Percentiles rank a stretch among this genome's conserved stretches.
Evolutionary conservation across 2,113 vertebrate genomes (phyloP).

Genomic region (Pituophis catenifer): DNA sequence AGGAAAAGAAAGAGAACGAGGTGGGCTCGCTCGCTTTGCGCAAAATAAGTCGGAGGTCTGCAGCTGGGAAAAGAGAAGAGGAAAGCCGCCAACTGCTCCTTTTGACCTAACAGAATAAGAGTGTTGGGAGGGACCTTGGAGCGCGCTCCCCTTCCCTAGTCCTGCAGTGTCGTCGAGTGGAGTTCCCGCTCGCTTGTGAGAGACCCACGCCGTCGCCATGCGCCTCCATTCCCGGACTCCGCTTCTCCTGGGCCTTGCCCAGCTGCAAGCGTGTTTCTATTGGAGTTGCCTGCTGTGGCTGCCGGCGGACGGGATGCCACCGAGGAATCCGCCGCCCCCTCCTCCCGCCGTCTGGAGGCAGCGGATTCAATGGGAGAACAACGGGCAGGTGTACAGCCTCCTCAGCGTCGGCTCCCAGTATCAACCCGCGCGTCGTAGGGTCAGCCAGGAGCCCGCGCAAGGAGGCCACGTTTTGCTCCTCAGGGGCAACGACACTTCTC

Average conservation of each 20-base stretch:
- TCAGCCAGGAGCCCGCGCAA: conserved; percentile 56
- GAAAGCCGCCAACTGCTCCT: background rate
- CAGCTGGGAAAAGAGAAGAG: background rate
- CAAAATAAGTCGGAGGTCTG: background rate
- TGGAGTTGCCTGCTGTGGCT: conserved; percentile 67
- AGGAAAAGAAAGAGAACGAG: background rate
- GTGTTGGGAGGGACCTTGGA: background rate
- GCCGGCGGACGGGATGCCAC: conserved; percentile 62
- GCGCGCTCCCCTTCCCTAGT: too few relatives aligned
- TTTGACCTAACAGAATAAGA: background rate
- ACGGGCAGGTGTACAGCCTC: conserved; percentile 87
- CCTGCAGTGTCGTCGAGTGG: background rate
- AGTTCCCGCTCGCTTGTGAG: background rate
- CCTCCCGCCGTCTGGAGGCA: conserved; percentile 71
- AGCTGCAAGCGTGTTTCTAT: conserved; percentile 63
- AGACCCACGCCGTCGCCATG: conserved; percentile 34
- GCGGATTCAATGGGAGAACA: conserved; percentile 85
- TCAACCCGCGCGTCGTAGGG: conserved; percentile 71
- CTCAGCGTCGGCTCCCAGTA: conserved; percentile 82
- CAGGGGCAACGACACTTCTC: conserved; percentile 54
- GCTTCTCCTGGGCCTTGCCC: background rate
- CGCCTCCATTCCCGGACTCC: conserved; percentile 56
- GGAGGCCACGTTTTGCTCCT: conserved; percentile 58
- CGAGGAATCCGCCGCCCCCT: conserved; percentile 54
- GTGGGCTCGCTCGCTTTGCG: background rate